Base-by-base conservation (phyloP, 2,113 vertebrate species). In the Girardinichthys multiradiatus region DNA sequence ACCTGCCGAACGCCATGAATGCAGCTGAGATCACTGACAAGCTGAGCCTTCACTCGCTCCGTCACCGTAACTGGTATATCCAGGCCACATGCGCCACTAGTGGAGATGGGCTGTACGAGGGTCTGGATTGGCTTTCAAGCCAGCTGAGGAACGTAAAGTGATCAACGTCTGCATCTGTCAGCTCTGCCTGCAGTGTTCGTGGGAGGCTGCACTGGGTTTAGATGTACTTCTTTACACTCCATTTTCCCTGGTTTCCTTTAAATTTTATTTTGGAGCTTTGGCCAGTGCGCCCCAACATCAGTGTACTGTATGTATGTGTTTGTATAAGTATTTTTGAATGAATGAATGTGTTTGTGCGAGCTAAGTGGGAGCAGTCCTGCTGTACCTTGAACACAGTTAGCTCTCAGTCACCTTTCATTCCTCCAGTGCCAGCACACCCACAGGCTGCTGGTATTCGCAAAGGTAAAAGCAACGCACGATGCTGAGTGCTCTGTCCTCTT, bases 1-100 rank as follows among this genome's bases (percentile, higher is more conserved):
- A 96, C 80, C 90, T 96, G 76, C 95, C 95, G 13, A 96, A 95
- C 29, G 95, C 95, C 17, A 94, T 95, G 95, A 96, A 93, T 1
- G 93, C 93, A 68, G 94, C 94, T 8, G 96, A 96, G 86, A 92
- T 95, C 90, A 95, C 94, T 70, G 94, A 95, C 71, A 95, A 95
- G 79, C 88, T 96, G 26, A 83, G 82, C 62, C 86, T 96, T 71
- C 93, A 94, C 80, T 86, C 88, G 39, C 87, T 95, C 79, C 86
- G 86, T 64, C 80, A 89, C 11, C 94, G 95, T 64, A 90, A 86
- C 77, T 95, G 95, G 95, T 94, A 92, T 71, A 95, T 96, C 79
- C 95, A 96, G 84, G 93, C 95, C 67, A 95, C 95, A 14, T 96
- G 95, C 30, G 95, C 94, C 67, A 95, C 94, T 35, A 95, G 84